These are phyloP conservation scores for Oopsacas minuta DNA, from an alignment of 37 sponge, comb jelly and placozoan genomes.

Conservation along the genomic window DNA sequence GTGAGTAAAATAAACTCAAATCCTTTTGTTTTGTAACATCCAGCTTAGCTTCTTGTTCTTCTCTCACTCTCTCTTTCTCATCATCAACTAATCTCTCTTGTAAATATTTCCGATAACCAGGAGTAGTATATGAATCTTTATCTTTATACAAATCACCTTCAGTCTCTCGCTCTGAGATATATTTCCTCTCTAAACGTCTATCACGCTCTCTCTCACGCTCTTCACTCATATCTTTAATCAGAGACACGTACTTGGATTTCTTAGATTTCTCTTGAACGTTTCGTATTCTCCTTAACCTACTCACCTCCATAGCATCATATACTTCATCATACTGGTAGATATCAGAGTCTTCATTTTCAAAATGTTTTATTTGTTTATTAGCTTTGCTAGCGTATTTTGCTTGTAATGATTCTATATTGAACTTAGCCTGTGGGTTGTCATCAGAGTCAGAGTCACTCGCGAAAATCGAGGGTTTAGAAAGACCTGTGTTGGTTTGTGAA, in stretches of 20 bases:
- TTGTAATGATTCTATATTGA: not conserved
- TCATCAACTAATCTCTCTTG: not conserved
- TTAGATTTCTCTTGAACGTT: not conserved
- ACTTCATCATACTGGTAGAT: slow-evolving; percentile 1
- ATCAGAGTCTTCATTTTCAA: not conserved
- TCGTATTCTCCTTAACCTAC: not conserved
- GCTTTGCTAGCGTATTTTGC: slow-evolving; percentile 6
- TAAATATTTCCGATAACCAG: not conserved
- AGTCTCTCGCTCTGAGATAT: not conserved
- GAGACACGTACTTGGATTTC: slow-evolving; percentile 1
- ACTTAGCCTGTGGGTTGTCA: not conserved
- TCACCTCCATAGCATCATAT: not conserved
- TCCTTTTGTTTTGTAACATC: not conserved
- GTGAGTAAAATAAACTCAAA: slow-evolving; percentile 4
- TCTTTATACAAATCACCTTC: slow-evolving; percentile 9
- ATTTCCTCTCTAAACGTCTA: not conserved
- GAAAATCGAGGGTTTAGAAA: not conserved
- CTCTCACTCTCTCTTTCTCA: not conserved
- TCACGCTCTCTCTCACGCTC: not conserved
- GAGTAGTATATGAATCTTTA: not conserved
- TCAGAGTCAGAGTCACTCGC: not conserved
- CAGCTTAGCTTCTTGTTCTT: not conserved
- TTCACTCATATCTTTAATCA: not conserved
- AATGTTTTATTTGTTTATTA: not conserved
- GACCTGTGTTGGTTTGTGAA: not conserved